Evolutionary conservation across 2,888 invertebrate species (phyloP).

Genomic region (Ichneumon xanthorius): DNA sequence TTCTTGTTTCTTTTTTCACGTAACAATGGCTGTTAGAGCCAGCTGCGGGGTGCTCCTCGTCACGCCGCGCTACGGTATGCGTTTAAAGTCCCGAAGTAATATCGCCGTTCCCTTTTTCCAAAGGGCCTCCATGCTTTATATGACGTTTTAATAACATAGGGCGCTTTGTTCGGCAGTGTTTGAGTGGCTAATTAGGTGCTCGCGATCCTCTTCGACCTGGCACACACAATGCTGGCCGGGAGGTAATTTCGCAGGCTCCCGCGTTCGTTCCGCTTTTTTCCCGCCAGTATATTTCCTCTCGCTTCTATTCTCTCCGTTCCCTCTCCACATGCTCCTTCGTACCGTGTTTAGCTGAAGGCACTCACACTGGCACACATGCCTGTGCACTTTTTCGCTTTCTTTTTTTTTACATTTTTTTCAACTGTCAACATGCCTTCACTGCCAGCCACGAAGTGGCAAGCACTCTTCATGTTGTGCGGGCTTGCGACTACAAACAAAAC

Average conservation of each 20-base stretch:
- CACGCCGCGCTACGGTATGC: conserved; percentile 13
- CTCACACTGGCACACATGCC: conserved; percentile 24
- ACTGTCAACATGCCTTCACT: conserved; percentile 18
- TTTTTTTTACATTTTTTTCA: conserved; percentile 30
- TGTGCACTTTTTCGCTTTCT: conserved; percentile 34
- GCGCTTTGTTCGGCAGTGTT: conserved; percentile 78
- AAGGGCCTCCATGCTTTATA: conserved; percentile 70
- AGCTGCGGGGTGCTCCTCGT: conserved; percentile 14
- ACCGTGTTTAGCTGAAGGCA: conserved; percentile 18
- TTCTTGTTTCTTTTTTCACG: conserved; percentile 19
- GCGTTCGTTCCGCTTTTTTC: conserved; percentile 60
- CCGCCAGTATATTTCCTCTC: conserved; percentile 33
- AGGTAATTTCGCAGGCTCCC: conserved; percentile 75
- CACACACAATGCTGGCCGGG: conserved; percentile 74
- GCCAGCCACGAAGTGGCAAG: conserved; percentile 27
- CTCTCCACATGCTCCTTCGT: conserved; percentile 33
- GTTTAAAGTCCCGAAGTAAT: conserved; percentile 58
- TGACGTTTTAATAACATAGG: conserved; percentile 79
- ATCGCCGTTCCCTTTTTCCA: conserved; percentile 47
- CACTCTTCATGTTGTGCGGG: conserved; percentile 8
- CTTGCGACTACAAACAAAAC: conserved; percentile 9
- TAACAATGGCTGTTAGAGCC: background rate
- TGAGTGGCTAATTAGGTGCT: conserved; percentile 81
- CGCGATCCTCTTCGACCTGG: conserved; percentile 71
- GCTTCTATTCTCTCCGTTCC: conserved; percentile 47